phyloP scores from a whole-genome alignment of 1,140 invertebrate species.

The Neotoxoptera formosana region DNA sequence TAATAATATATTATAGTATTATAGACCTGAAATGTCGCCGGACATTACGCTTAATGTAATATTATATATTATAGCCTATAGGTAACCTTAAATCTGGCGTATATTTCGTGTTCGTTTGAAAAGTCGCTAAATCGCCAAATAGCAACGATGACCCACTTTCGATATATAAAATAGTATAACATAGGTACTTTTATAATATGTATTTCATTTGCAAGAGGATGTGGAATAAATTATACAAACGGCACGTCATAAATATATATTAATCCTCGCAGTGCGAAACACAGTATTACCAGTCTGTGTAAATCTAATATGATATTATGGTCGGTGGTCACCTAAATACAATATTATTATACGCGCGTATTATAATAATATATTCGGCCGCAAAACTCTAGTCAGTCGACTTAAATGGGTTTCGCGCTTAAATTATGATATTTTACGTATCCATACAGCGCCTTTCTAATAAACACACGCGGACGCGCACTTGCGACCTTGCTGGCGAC shows the following conservation, averaged over 20 bases:
- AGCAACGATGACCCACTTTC: not conserved
- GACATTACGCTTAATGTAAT: not conserved
- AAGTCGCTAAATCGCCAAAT: not conserved
- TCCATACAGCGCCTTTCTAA: not conserved
- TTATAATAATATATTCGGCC: not conserved
- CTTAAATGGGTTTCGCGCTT: not conserved
- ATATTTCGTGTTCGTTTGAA: constrained; percentile 14
- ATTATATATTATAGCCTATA: not conserved
- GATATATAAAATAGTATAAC: not conserved
- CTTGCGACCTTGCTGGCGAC: not conserved
- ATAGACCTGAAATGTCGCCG: not conserved
- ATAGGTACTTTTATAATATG: not conserved
- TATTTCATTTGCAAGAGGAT: constrained; percentile 24
- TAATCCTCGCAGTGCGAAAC: not conserved
- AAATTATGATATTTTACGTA: not conserved
- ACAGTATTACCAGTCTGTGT: not conserved
- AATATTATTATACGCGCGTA: not conserved
- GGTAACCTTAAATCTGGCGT: not conserved
- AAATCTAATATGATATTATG: not conserved
- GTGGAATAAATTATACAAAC: constrained; percentile 17
- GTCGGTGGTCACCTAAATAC: not conserved
- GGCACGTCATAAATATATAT: constrained; percentile 14
- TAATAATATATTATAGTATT: not conserved
- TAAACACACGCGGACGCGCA: not conserved
- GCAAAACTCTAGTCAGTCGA: not conserved